phyloP scores from a whole-genome alignment of 2,888 invertebrate species.

The Bugula neritina region DNA sequence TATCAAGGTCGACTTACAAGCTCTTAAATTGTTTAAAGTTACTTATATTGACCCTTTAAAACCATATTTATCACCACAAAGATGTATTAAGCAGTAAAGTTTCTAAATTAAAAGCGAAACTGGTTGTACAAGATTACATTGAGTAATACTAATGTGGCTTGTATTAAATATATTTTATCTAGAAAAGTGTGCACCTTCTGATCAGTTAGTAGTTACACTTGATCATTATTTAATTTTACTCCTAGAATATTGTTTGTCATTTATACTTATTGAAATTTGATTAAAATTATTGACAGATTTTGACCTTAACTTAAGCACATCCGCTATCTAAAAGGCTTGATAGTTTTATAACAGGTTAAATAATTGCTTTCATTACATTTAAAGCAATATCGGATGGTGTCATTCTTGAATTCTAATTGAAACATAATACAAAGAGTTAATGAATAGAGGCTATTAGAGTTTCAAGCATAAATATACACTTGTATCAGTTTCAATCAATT shows the following conservation, averaged over 20 bases:
- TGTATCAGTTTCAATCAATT: conserved; percentile 27
- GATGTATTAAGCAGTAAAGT: no score
- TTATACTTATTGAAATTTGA: conserved; percentile 14
- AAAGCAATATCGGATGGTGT: conserved; percentile 11
- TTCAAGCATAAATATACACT: conserved; percentile 26
- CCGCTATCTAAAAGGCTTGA: conserved; percentile 19
- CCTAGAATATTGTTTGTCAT: background rate
- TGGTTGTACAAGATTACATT: no score
- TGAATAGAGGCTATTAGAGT: conserved; percentile 11
- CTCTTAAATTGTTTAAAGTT: no score
- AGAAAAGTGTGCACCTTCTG: no score
- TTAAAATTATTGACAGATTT: conserved; percentile 24
- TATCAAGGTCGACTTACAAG: no score
- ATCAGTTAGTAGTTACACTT: no score
- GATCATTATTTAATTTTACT: background rate
- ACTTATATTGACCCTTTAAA: no score
- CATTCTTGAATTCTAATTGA: conserved; percentile 27
- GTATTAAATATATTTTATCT: no score
- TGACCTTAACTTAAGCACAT: conserved; percentile 16
- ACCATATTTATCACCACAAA: no score
- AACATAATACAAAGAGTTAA: conserved; percentile 10
- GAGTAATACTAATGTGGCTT: no score
- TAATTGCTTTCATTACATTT: background rate
- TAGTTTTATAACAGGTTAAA: conserved; percentile 25
- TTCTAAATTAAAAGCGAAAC: no score